These are phyloP conservation scores for Acholoe squamosa DNA, from an alignment of 2,888 invertebrate genomes.

Conservation along the genomic window DNA sequence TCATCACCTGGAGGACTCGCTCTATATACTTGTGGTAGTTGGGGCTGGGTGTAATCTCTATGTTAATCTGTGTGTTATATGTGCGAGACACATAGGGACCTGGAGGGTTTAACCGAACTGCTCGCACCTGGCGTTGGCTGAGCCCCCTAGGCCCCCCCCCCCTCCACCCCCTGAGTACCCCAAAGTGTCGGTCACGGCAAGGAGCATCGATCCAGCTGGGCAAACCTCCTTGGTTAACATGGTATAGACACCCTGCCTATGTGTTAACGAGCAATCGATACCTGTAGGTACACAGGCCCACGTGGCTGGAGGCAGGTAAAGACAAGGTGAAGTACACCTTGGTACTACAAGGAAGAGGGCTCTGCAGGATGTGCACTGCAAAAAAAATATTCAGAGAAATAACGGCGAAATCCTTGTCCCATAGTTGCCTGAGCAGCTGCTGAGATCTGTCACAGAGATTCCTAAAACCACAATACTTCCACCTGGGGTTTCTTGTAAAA, in stretches of 20 bases:
- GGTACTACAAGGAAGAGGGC: background rate
- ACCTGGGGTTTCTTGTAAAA: too few species aligned
- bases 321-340: background rate
- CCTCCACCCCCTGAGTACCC: background rate
- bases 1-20: background rate
- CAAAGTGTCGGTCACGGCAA: background rate
- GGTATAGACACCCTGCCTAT: background rate
- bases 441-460: too few species aligned
- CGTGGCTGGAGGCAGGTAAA: background rate
- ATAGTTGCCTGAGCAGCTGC: too few species aligned
- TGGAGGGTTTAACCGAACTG: background rate
- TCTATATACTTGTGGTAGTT: background rate
- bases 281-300: slow-evolving; percentile 2
- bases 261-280: slow-evolving; percentile 38
- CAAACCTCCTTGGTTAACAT: slow-evolving; percentile 38
- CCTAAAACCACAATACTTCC: too few species aligned
- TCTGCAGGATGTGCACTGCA: background rate
- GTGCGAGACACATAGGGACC: slow-evolving; percentile 2
- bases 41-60: background rate
- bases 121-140: background rate
- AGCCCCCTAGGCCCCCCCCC: background rate
- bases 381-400: too few species aligned
- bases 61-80: slow-evolving; percentile 9
- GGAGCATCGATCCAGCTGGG: background rate
- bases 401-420: too few species aligned